phyloP scores from a whole-genome alignment of 2,888 invertebrate species.

The Standfussiana lucernea region DNA sequence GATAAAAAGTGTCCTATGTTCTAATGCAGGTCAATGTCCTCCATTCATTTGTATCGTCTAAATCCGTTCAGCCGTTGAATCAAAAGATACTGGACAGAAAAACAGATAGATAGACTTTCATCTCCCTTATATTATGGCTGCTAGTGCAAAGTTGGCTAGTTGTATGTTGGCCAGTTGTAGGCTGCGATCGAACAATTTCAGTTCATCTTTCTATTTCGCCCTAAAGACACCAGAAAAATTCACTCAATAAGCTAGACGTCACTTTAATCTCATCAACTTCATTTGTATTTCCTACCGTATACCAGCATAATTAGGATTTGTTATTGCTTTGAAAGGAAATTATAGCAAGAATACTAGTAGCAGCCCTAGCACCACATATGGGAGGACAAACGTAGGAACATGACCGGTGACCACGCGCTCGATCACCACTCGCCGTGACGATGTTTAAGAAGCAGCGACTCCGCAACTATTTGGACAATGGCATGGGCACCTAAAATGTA shows the following conservation, averaged over 20 bases:
- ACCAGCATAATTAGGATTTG: not conserved
- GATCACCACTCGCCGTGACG: constrained; percentile 82
- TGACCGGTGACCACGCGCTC: constrained; percentile 80
- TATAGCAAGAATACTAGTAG: not conserved
- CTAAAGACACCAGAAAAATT: not conserved
- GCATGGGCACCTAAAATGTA: constrained; percentile 54
- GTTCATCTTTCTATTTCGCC: not conserved
- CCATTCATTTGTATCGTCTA: no score
- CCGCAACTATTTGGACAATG: constrained; percentile 79
- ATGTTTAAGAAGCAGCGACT: constrained; percentile 67
- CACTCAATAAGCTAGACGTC: not conserved
- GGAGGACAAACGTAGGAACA: constrained; percentile 83
- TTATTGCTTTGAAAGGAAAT: not conserved
- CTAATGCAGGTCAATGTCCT: no score
- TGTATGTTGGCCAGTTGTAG: not conserved
- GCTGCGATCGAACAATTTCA: not conserved
- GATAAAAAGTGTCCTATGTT: no score
- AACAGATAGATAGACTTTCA: no score
- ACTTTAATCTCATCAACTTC: not conserved
- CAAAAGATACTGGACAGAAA: no score
- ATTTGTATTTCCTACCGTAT: not conserved
- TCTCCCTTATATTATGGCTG: not conserved
- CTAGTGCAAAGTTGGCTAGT: not conserved
- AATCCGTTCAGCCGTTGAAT: no score
- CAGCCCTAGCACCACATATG: constrained; percentile 72